These are phyloP conservation scores for Oikopleura albicans DNA, from an alignment of 23 tunicate species.

Conservation along the genomic window DNA sequence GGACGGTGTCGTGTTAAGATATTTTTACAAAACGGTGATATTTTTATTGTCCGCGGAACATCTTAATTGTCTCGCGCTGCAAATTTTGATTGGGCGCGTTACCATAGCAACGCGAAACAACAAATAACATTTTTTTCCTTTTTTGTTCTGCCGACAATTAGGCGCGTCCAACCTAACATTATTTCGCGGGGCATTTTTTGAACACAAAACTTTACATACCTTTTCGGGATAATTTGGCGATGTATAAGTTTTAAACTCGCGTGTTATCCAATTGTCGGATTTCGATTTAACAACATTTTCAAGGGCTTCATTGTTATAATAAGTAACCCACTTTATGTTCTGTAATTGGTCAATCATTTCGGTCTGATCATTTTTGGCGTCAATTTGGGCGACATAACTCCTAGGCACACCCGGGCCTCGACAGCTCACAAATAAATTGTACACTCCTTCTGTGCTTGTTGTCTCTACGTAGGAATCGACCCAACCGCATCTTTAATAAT, in stretches of 20 bases:
- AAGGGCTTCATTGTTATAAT: background rate
- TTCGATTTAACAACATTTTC: background rate
- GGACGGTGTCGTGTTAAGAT: no score
- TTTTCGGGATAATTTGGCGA: background rate
- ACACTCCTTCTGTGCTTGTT: background rate
- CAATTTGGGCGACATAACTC: background rate
- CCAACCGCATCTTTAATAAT: background rate
- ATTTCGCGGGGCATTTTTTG: no score
- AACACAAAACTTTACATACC: no score
- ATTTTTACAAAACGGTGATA: no score
- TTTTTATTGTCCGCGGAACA: no score
- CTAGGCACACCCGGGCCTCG: conserved; percentile 2
- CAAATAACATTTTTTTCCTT: no score
- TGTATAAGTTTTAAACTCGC: background rate
- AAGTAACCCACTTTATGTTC: background rate
- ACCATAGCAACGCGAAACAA: no score
- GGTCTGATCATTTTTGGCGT: background rate
- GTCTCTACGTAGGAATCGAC: background rate
- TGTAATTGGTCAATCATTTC: background rate
- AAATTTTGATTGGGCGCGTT: no score
- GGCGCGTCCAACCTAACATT: no score
- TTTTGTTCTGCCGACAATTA: no score
- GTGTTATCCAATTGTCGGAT: background rate
- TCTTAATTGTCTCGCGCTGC: no score
- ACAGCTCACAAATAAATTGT: background rate